Conservation (phyloP, 64 coral and sea anemone genomes). For the Montipora sp. region DNA sequence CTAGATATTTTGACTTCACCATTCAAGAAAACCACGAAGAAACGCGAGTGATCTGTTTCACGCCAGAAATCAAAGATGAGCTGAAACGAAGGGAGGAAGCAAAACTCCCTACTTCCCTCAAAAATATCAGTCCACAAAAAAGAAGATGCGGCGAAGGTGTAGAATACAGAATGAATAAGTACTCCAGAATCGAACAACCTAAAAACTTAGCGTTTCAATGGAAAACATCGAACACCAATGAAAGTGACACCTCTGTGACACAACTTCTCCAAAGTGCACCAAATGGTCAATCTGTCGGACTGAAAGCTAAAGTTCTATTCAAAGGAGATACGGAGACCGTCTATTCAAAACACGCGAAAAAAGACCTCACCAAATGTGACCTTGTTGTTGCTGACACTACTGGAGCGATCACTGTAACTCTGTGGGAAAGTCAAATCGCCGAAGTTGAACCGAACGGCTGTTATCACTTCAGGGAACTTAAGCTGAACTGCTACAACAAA, state of each 20-base stretch:
- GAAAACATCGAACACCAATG: constrained; percentile 8
- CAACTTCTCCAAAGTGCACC: constrained; percentile 34
- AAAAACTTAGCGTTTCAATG: constrained; percentile 61
- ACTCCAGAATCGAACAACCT: constrained; percentile 47
- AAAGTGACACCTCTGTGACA: constrained; percentile 32
- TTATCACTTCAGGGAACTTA: constrained; percentile 55
- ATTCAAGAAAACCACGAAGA: no score
- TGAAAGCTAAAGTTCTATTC: constrained; percentile 56
- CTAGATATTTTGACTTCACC: constrained; percentile 43
- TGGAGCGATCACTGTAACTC: constrained; percentile 23
- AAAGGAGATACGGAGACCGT: constrained; percentile 38
- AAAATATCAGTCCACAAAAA: constrained; percentile 43
- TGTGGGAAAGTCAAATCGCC: constrained; percentile 55
- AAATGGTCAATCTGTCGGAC: constrained; percentile 45
- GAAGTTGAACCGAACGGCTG: constrained; percentile 18
- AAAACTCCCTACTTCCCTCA: constrained; percentile 39
- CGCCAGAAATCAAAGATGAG: constrained; percentile 11
- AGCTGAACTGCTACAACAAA: constrained; percentile 50
- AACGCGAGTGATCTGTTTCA: no score
- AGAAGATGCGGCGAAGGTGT: constrained; percentile 19
- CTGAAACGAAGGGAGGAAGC: constrained; percentile 45
- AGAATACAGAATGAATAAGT: constrained; percentile 62
- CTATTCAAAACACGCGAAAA: constrained; percentile 42
- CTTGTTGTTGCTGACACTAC: constrained; percentile 55
- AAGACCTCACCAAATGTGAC: constrained; percentile 46